Conservation (phyloP, 2,888 invertebrate genomes). For the Rhorus exstirpatorius region DNA sequence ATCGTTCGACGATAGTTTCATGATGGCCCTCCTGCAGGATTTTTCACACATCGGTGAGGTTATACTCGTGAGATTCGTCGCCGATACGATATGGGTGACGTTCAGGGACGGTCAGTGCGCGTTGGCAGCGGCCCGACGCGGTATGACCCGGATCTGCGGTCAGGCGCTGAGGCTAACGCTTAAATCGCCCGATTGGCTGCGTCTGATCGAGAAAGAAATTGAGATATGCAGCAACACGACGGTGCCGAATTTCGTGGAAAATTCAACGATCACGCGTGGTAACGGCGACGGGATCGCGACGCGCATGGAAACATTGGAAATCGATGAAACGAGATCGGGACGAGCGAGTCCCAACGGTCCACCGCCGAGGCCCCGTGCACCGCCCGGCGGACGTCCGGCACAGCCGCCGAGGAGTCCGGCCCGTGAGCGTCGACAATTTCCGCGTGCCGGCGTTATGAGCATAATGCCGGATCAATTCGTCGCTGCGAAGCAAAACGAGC, state of each 20-base stretch:
- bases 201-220: conserved; percentile 93
- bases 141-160: conserved; percentile 89
- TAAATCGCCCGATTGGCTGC: conserved; percentile 95
- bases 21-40: conserved; percentile 93
- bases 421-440: conserved; percentile 77
- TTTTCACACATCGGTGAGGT: conserved; percentile 95
- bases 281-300: no score
- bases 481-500: conserved; percentile 45
- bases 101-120: conserved; percentile 97
- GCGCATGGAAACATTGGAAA: conserved; percentile 86
- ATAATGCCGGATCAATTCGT: conserved; percentile 81
- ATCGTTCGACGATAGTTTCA: conserved; percentile 93
- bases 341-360: conserved; percentile 87
- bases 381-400: conserved; percentile 81
- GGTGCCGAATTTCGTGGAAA: conserved; percentile 89
- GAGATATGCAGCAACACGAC: conserved; percentile 94
- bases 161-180: conserved; percentile 90
- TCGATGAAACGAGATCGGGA: conserved; percentile 87
- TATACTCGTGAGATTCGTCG: conserved; percentile 96
- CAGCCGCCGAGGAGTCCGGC: conserved; percentile 83
- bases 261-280: conserved; percentile 77
- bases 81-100: conserved; percentile 96
- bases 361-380: conserved; percentile 87
- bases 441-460: conserved; percentile 83
- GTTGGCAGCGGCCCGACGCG: conserved; percentile 89